Percentiles rank a stretch among this genome's conserved stretches.
phyloP scores from a whole-genome alignment of 2,888 invertebrate genomes.

The Cantharis flavilabris region DNA sequence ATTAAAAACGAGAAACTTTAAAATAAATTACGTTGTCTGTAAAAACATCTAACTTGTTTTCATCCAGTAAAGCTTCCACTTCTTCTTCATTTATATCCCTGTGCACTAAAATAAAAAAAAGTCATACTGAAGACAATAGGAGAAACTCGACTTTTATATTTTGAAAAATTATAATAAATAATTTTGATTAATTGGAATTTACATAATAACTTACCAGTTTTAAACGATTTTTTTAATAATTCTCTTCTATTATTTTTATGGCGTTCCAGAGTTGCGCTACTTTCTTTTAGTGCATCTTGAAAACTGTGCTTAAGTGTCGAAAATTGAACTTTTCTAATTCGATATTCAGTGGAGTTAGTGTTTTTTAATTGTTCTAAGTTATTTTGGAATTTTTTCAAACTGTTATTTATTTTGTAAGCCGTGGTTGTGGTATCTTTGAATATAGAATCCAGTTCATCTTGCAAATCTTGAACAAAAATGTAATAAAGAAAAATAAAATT shows the following conservation, averaged over 20 bases:
- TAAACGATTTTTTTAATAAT: slow-evolving; percentile 61
- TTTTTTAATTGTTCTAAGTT: slow-evolving; percentile 39
- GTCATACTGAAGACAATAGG: no score
- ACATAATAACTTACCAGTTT: slow-evolving; percentile 53
- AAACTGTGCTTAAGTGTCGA: slow-evolving; percentile 55
- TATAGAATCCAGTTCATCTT: slow-evolving; percentile 64
- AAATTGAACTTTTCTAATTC: slow-evolving; percentile 58
- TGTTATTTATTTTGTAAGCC: slow-evolving; percentile 60
- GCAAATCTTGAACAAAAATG: slow-evolving; percentile 59
- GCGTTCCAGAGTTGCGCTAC: slow-evolving; percentile 58
- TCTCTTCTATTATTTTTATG: slow-evolving; percentile 59
- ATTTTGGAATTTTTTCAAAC: slow-evolving; percentile 59
- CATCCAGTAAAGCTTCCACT: slow-evolving; percentile 52
- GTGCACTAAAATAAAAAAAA: slow-evolving; percentile 10
- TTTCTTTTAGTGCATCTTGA: slow-evolving; percentile 57
- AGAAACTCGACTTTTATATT: no score
- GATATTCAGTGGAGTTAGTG: slow-evolving; percentile 39
- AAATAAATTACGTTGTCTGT: slow-evolving; percentile 57
- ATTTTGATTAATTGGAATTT: no score
- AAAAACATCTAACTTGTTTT: slow-evolving; percentile 55
- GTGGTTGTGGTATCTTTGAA: slow-evolving; percentile 60
- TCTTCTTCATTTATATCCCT: slow-evolving; percentile 44
- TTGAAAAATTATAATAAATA: no score
- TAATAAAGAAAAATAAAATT: not conserved
- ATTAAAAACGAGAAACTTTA: not conserved